phyloP scores from a whole-genome alignment of 2,113 vertebrate species.

The Perca schrenkii region DNA sequence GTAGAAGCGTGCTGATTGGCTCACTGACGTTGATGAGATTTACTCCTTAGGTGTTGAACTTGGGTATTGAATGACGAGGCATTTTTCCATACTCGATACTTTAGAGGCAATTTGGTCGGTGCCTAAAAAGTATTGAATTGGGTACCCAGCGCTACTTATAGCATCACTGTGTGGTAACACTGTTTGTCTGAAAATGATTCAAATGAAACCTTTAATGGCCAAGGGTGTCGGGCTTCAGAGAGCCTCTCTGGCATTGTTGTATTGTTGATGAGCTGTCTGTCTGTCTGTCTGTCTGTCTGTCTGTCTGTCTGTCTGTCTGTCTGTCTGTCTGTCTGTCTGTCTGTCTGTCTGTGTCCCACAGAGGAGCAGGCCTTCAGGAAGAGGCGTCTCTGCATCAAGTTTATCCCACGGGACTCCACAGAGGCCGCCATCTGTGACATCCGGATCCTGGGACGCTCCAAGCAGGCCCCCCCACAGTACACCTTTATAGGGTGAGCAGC shows the following conservation, averaged over 20 bases:
- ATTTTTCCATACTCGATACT: no score
- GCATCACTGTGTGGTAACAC: neutral
- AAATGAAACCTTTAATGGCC: neutral
- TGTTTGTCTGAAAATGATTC: constrained; percentile 1
- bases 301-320: no score
- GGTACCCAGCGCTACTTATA: no score
- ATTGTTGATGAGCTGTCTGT: neutral
- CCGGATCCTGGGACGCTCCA: constrained; percentile 93
- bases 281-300: neutral
- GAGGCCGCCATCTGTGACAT: constrained; percentile 98
- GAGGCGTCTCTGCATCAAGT: constrained; percentile 97
- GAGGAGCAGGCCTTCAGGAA: constrained; percentile 97
- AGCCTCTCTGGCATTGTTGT: neutral
- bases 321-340: neutral
- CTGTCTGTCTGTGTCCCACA: constrained; percentile 66
- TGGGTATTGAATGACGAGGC: no score
- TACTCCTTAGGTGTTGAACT: no score
- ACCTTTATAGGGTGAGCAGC: constrained; percentile 94
- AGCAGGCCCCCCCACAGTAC: constrained; percentile 97
- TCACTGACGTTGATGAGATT: no score
- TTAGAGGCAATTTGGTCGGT: no score
- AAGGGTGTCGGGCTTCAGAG: no score
- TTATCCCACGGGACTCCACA: constrained; percentile 97
- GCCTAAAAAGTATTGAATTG: no score
- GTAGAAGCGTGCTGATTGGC: no score